Conservation (phyloP, 2,113 vertebrate species). For the Phalacrocorax aristotelis region DNA sequence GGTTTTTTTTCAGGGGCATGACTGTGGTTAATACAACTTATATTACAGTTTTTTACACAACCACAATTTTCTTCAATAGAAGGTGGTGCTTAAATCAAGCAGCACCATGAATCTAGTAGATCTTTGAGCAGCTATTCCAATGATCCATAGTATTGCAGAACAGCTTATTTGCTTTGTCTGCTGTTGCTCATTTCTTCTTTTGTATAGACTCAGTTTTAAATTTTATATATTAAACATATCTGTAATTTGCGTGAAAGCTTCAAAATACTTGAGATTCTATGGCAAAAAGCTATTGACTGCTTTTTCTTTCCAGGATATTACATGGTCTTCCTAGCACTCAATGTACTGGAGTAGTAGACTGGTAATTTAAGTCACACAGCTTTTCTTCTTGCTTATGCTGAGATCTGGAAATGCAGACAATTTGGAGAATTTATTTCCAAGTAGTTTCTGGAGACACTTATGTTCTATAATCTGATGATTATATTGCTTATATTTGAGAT, state of each 20-base stretch:
- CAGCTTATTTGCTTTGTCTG: neutral
- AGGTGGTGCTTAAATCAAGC: neutral
- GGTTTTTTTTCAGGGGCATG: neutral
- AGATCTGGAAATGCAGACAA: neutral
- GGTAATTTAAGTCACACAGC: neutral
- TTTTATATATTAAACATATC: neutral
- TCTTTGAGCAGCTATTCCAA: neutral
- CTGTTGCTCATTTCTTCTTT: neutral
- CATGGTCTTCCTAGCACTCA: neutral
- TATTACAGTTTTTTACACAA: neutral
- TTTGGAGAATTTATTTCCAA: neutral
- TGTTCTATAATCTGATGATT: neutral
- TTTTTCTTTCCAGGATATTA: neutral
- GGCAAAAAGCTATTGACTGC: neutral
- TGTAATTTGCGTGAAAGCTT: neutral
- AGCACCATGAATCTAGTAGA: neutral
- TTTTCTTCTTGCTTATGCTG: neutral
- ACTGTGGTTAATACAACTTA: neutral
- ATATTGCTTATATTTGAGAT: neutral
- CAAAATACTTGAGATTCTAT: neutral
- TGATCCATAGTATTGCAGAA: neutral
- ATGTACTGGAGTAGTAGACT: neutral
- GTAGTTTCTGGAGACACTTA: neutral
- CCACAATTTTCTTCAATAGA: neutral
- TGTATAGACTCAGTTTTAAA: neutral